Conservation (phyloP, 2,797 vertebrate species). For the Brachyrhaphis roseni region DNA sequence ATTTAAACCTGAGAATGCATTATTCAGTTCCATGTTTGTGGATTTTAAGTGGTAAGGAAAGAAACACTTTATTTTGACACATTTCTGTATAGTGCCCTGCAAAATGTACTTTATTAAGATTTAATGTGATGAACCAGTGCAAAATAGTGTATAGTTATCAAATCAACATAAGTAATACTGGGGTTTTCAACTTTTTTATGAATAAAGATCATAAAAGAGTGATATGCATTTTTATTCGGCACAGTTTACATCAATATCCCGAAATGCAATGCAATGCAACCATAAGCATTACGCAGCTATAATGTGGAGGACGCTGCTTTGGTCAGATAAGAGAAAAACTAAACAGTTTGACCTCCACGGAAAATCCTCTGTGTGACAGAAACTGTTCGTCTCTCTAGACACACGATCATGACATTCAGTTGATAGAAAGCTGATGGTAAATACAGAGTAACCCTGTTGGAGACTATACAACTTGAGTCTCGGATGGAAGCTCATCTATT, state of each 20-base stretch:
- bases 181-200: background rate
- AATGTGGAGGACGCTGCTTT: background rate
- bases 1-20: background rate
- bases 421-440: background rate
- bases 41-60: background rate
- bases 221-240: background rate
- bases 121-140: background rate
- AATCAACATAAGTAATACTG: background rate
- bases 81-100: background rate
- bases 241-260: background rate
- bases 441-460: background rate
- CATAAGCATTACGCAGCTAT: background rate
- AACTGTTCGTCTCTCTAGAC: background rate
- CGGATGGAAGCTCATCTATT: background rate
- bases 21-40: background rate
- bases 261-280: background rate
- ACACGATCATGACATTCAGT: background rate
- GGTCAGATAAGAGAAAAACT: background rate
- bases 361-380: background rate
- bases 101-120: background rate
- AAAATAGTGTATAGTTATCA: background rate
- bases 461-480: background rate
- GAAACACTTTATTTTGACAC: background rate
- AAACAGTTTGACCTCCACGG: background rate
- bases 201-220: background rate